These are phyloP conservation scores for Budorcas taxicolor DNA, from an alignment of 2,113 vertebrate species.

Conservation along the genomic window DNA sequence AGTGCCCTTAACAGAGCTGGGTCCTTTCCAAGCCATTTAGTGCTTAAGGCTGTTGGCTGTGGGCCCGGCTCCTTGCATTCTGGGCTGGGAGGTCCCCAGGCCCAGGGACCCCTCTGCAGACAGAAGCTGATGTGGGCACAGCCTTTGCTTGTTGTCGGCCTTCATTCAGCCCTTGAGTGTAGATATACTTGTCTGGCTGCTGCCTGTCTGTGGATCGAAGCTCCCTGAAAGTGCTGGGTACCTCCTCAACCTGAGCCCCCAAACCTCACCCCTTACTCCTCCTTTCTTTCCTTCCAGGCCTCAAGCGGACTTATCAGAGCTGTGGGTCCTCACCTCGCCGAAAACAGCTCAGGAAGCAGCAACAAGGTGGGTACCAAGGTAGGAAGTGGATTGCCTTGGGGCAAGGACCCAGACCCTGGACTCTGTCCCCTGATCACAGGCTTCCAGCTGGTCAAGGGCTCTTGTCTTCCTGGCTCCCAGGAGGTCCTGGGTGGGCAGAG, in stretches of 20 bases:
- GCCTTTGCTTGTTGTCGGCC: not conserved
- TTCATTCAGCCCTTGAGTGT: not conserved
- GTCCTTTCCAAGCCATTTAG: not conserved
- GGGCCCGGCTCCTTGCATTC: not conserved
- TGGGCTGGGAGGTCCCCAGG: not conserved
- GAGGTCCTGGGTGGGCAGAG: not conserved
- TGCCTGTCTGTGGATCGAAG: not conserved
- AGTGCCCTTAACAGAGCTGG: not conserved
- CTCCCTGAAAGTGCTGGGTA: not conserved
- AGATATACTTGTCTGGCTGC: not conserved
- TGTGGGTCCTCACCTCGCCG: not conserved
- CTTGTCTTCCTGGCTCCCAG: not conserved
- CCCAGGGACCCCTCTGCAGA: not conserved
- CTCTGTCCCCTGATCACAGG: not conserved
- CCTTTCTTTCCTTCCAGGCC: conserved; percentile 26
- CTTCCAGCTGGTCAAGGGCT: not conserved
- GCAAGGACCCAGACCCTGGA: not conserved
- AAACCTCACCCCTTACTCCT: not conserved
- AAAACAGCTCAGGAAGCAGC: conserved; percentile 45
- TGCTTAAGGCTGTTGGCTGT: not conserved
- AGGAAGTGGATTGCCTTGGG: too few species aligned
- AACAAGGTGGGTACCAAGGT: conserved; percentile 29
- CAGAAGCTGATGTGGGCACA: not conserved
- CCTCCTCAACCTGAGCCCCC: not conserved
- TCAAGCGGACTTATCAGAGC: conserved; percentile 22